Conservation (phyloP, 2,113 vertebrate species). For the Muscicapa adusta region DNA sequence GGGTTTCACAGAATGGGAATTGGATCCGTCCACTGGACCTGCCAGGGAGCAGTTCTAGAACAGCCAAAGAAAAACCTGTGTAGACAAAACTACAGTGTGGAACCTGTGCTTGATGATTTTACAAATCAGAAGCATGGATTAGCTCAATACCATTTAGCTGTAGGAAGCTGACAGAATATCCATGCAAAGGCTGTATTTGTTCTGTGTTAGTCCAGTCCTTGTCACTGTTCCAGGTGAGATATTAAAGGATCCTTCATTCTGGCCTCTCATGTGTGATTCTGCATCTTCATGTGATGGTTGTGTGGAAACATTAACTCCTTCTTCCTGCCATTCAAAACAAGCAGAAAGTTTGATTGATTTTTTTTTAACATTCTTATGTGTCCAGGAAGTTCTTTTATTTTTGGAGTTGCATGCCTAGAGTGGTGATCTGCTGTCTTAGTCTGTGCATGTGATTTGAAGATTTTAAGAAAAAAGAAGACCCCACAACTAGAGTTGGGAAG, state of each 20-base stretch:
- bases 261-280: not conserved
- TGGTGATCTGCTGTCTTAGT: not conserved
- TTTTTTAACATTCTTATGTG: not conserved
- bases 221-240: not conserved
- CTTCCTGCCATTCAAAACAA: not conserved
- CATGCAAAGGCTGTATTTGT: not conserved
- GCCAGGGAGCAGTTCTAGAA: not conserved
- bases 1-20: not conserved
- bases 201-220: not conserved
- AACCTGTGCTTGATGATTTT: not conserved
- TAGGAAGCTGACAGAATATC: not conserved
- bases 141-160: not conserved
- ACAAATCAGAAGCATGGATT: not conserved
- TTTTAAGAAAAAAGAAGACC: not conserved
- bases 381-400: not conserved
- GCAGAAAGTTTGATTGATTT: not conserved
- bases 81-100: not conserved
- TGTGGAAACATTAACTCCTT: not conserved
- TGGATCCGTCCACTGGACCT: not conserved
- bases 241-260: not conserved
- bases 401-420: fast-evolving
- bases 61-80: not conserved
- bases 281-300: not conserved
- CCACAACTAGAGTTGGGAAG: not conserved
- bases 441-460: not conserved